These are phyloP conservation scores for Mesoclemmys tuberculata DNA, from an alignment of 2,113 vertebrate genomes.

Conservation along the genomic window DNA sequence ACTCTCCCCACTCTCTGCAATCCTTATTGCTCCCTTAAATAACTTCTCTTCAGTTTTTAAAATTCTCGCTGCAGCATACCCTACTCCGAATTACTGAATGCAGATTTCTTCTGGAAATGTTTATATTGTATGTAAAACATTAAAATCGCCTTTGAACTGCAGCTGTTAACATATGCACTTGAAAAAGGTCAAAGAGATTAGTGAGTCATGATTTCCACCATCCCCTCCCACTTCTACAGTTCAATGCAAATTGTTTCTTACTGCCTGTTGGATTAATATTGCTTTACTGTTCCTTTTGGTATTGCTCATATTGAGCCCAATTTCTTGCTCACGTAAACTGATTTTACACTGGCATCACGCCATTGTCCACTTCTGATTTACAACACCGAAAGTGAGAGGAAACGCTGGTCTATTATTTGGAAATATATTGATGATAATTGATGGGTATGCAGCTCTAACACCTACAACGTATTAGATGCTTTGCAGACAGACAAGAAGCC, in stretches of 20 bases:
- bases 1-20: background rate
- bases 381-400: background rate
- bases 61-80: background rate
- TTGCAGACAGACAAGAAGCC: constrained; percentile 23
- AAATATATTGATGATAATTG: background rate
- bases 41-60: background rate
- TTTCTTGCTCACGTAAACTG: background rate
- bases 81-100: background rate
- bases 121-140: background rate
- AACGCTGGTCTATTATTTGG: background rate
- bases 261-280: background rate
- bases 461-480: constrained; percentile 13
- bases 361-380: constrained; percentile 25
- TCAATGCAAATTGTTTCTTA: background rate
- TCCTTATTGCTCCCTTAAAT: background rate
- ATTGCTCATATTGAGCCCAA: background rate
- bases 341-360: constrained; percentile 17
- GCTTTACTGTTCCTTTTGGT: background rate
- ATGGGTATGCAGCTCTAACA: background rate
- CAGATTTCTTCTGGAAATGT: background rate
- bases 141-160: background rate
- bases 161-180: background rate
- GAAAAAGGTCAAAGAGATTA: constrained; percentile 14
- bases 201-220: background rate
- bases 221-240: constrained; percentile 8